Conservation (phyloP, 53 echinoderm and acorn worm genomes). For the Paelopatides confundens region DNA sequence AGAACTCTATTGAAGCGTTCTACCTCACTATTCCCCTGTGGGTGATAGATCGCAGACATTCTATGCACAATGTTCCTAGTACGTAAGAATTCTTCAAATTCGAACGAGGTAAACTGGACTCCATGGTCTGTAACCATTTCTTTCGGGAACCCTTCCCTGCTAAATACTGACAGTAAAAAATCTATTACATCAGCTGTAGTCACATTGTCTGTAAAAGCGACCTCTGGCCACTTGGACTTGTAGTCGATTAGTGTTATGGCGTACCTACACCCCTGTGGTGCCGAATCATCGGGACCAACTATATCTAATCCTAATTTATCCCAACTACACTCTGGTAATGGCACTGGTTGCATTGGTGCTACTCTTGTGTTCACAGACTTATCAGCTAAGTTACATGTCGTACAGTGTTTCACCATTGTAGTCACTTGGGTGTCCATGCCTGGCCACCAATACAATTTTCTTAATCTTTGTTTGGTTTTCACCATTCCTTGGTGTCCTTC, state of each 20-base stretch:
- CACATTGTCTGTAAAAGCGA: too few relatives aligned
- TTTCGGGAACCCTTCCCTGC: conserved; percentile 20
- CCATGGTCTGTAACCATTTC: conserved; percentile 21
- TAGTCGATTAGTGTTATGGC: too few relatives aligned
- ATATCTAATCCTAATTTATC: too few relatives aligned
- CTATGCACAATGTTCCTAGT: not conserved
- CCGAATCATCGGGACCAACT: not conserved
- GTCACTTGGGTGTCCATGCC: not conserved
- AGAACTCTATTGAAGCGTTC: too few relatives aligned
- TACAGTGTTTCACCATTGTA: not conserved
- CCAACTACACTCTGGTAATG: not conserved
- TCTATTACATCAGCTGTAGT: not conserved
- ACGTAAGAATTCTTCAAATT: not conserved
- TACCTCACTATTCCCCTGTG: too few relatives aligned
- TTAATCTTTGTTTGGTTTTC: conserved; percentile 59
- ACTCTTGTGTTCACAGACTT: not conserved
- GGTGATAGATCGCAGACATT: too few relatives aligned
- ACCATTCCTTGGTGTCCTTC: conserved; percentile 75
- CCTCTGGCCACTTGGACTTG: too few relatives aligned
- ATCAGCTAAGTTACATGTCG: not conserved
- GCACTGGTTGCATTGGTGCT: not conserved
- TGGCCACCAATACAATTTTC: conserved; percentile 77
- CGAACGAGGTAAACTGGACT: not conserved
- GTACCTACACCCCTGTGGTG: not conserved
- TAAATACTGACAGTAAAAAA: too few relatives aligned